Percentiles rank a stretch among this genome's conserved stretches.
Evolutionary conservation across 2,888 invertebrate species (phyloP).

Genomic region (Petrophora chlorosata): DNA sequence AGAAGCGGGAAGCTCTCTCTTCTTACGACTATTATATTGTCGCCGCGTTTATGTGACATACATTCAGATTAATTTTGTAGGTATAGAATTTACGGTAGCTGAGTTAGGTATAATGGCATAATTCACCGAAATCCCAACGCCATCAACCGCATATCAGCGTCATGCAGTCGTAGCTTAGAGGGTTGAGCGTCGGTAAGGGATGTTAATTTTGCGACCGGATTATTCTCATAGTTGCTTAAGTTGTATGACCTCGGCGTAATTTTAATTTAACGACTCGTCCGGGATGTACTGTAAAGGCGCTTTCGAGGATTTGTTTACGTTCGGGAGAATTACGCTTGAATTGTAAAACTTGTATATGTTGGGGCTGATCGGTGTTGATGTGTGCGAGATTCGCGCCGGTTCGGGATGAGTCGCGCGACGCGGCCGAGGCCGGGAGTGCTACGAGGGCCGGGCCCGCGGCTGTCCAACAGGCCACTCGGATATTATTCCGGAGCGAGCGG

Average conservation of each 20-base stretch:
- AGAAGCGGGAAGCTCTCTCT: slow-evolving; percentile 43
- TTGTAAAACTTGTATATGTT: slow-evolving; percentile 24
- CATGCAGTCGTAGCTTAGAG: slow-evolving; percentile 36
- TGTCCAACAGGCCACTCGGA: slow-evolving; percentile 53
- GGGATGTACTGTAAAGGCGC: slow-evolving; percentile 2
- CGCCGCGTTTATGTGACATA: slow-evolving; percentile 25
- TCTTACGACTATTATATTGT: slow-evolving; percentile 43
- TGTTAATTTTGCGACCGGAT: slow-evolving; percentile 38
- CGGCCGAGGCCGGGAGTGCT: slow-evolving; percentile 12
- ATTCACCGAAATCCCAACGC: slow-evolving; percentile 39
- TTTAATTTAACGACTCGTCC: slow-evolving; percentile 31
- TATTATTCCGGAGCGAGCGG: slow-evolving; percentile 72
- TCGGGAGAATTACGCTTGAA: slow-evolving; percentile 4
- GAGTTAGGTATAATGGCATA: slow-evolving; percentile 23
- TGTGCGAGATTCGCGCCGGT: too few relatives aligned
- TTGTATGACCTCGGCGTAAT: slow-evolving; percentile 25
- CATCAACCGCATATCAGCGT: slow-evolving; percentile 39
- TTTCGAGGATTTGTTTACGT: slow-evolving; percentile 11
- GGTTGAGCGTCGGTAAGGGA: slow-evolving; percentile 32
- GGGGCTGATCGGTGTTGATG: slow-evolving; percentile 37
- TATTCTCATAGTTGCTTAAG: slow-evolving; percentile 37
- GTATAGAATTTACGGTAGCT: slow-evolving; percentile 12
- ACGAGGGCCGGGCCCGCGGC: slow-evolving; percentile 27
- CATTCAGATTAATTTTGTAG: slow-evolving; percentile 8
- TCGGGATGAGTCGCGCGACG: too few relatives aligned